These are phyloP conservation scores for Xenops minutus DNA, from an alignment of 2,797 vertebrate species.

Conservation along the genomic window DNA sequence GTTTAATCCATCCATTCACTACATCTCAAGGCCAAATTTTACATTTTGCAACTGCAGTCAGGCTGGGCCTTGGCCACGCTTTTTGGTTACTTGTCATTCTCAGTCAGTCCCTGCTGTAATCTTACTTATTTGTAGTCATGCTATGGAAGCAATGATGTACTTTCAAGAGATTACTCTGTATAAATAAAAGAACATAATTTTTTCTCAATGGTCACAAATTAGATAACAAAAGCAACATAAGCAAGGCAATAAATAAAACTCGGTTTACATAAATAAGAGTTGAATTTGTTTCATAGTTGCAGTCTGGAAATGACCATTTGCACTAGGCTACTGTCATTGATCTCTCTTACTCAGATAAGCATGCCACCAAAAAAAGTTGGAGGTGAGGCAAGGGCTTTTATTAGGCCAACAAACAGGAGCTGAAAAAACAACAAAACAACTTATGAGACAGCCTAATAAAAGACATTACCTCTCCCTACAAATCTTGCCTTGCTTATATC, in stretches of 20 bases:
- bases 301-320: neutral
- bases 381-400: constrained; percentile 13
- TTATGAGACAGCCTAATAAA: constrained; percentile 25
- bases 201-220: neutral
- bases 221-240: neutral
- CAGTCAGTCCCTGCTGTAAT: neutral
- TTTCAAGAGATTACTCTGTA: neutral
- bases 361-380: neutral
- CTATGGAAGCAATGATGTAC: neutral
- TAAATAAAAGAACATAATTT: neutral
- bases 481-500: neutral
- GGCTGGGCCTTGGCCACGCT: neutral
- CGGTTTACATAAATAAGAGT: neutral
- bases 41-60: neutral
- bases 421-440: constrained; percentile 22
- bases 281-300: neutral
- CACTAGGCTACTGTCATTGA: neutral
- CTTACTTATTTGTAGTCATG: neutral
- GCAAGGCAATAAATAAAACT: neutral
- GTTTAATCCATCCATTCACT: neutral
- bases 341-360: neutral
- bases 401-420: neutral
- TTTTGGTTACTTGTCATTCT: neutral
- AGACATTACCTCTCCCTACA: constrained; percentile 12
- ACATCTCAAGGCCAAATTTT: neutral